Conservation (phyloP, 2,888 invertebrate species). For the Stenolophus ochropezus region DNA sequence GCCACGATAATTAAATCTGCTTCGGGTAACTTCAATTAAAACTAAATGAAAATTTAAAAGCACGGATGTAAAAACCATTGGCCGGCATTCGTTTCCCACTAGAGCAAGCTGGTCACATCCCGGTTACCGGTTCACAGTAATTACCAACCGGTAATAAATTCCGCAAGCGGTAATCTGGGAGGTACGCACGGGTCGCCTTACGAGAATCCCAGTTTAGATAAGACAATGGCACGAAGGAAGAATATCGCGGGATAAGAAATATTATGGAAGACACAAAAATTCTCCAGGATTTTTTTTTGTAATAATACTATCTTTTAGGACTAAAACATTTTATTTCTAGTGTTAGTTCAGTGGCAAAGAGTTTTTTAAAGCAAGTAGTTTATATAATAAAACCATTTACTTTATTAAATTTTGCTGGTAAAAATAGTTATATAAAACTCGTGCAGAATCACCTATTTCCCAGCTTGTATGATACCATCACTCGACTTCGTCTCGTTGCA, state of each 20-base stretch:
- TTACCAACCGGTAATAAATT: conserved; percentile 53
- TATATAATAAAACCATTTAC: too few relatives aligned
- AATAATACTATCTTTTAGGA: neutral
- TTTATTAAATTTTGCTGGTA: too few relatives aligned
- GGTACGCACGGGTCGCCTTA: conserved; percentile 31
- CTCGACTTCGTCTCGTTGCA: too few relatives aligned
- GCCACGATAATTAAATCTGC: neutral
- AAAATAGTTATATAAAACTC: too few relatives aligned
- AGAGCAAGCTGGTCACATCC: neutral
- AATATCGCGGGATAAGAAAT: neutral
- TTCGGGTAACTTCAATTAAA: conserved; percentile 7
- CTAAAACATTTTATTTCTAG: too few relatives aligned
- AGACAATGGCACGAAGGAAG: neutral
- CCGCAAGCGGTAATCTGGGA: conserved; percentile 44
- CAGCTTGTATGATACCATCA: too few relatives aligned
- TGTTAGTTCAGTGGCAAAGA: too few relatives aligned
- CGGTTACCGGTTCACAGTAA: conserved; percentile 30
- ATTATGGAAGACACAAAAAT: neutral
- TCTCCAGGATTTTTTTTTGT: neutral
- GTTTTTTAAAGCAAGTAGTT: too few relatives aligned
- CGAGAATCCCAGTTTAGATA: neutral
- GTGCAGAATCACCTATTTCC: too few relatives aligned
- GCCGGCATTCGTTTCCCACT: neutral
- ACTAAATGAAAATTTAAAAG: conserved; percentile 25
- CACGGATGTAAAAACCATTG: neutral